A percentile compares a stretch with the other conserved stretches of the same genome.
Evolutionary conservation across 2,113 vertebrate species (phyloP).

Genomic region (Gulo gulo): DNA sequence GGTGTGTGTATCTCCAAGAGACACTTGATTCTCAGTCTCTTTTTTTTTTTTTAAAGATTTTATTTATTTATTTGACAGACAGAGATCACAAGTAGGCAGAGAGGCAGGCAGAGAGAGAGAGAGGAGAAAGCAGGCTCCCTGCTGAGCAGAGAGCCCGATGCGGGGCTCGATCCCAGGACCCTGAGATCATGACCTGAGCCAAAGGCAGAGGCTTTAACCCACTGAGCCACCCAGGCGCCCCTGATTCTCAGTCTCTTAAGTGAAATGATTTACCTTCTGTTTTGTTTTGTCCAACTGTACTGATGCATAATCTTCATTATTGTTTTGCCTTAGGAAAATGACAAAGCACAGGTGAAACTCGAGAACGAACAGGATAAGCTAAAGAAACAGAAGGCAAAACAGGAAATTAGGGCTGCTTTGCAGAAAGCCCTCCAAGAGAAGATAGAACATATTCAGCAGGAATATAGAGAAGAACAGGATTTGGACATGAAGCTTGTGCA

Average conservation of each 20-base stretch:
- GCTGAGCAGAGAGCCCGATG: too few relatives aligned
- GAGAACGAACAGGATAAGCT: constrained; percentile 82
- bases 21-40: not conserved
- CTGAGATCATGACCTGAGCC: too few relatives aligned
- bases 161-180: too few relatives aligned
- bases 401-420: constrained; percentile 73
- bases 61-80: too few relatives aligned
- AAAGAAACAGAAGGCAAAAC: constrained; percentile 77
- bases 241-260: not conserved
- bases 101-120: too few relatives aligned
- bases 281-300: not conserved
- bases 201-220: too few relatives aligned
- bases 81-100: too few relatives aligned
- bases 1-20: not conserved
- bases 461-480: constrained; percentile 85
- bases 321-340: constrained; percentile 79
- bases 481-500: constrained; percentile 86
- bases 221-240: too few relatives aligned
- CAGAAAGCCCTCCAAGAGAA: constrained; percentile 84
- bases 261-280: not conserved
- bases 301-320: constrained; percentile 8
- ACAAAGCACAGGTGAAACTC: constrained; percentile 77
- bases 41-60: not conserved
- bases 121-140: too few relatives aligned
- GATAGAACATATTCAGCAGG: constrained; percentile 79